phyloP scores from a whole-genome alignment of 2,113 vertebrate genomes.

The Trochalopteron elliotii region DNA sequence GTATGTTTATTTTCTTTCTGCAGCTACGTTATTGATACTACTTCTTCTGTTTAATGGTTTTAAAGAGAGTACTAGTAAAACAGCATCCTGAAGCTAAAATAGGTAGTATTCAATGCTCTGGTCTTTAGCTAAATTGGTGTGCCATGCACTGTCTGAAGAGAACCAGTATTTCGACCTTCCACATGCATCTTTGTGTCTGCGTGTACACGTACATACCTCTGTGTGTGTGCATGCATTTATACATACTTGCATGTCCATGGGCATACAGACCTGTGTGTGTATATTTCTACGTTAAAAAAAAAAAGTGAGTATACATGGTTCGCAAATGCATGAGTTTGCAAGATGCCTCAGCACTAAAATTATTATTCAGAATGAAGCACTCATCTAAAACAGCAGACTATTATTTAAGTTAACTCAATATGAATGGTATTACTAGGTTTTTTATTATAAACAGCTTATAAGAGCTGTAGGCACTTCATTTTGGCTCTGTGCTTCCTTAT shows the following conservation, averaged over 20 bases:
- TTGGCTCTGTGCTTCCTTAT: neutral
- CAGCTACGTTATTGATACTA: neutral
- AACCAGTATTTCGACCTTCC: neutral
- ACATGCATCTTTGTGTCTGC: neutral
- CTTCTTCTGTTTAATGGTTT: neutral
- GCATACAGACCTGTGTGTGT: neutral
- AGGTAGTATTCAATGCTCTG: neutral
- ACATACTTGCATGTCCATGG: neutral
- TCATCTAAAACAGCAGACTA: neutral
- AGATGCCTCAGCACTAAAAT: neutral
- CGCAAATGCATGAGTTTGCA: fast-evolving
- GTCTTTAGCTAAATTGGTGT: neutral
- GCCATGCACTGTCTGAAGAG: neutral
- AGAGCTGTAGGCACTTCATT: neutral
- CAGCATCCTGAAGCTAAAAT: neutral
- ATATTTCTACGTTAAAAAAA: neutral
- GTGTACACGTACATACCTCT: neutral
- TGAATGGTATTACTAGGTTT: neutral
- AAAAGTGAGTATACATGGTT: neutral
- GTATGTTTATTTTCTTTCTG: neutral
- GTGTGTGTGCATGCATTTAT: fast-evolving
- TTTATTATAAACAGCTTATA: neutral
- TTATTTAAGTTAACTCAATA: neutral
- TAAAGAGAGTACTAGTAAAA: neutral
- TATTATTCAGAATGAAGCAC: neutral